Evolutionary conservation across 64 coral and sea anemone species (phyloP), one percentile per base, ranked within the genome.

Genomic region (Pachyseris speciosa): DNA sequence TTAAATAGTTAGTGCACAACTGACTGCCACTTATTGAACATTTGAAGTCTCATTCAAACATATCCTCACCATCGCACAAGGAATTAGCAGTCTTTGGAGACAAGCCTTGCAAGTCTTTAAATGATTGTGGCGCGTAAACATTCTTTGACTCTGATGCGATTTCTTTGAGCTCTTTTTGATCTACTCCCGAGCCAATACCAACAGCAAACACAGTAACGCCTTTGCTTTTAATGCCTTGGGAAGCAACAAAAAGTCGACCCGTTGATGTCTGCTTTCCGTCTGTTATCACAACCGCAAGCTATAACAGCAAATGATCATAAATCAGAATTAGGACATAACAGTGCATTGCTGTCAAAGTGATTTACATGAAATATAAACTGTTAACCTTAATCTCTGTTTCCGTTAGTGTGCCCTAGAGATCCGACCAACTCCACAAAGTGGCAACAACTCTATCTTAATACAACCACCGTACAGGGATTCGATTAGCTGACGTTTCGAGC

Each of bases 231-330:
- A 94, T 39, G 12, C 92, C 92, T 70, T 41, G 75, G 17, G 92
- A 94, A 26, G 92, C 92, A 9, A 49, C 40, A 16, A 5, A 12
- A 44, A 94, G 86, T 22, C 37, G 47, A 9, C 63, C 64, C 4
- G 75, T 16, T 64, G 26, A 83, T 43, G 92, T 94, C 48, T 94
- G 92, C 13, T 80, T 65, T 32, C 92, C 92, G 15, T 89, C 92
- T 19, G 92, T 94, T 41, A 94, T 88, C n/a, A 94, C 92, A 27
- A 94, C 57, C 10, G 92, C 92, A 37, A 94, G n/a, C 92, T 94
- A 26, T 13, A 36, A 63, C 37, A 64, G 8, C 9, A 24, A 4
- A 61, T 20, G 41, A 58, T 8, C 7, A 55, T n/a, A 77, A 30
- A 11, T n/a, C n/a, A n/a, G n/a, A n/a, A n/a, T n/a, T n/a, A n/a